A percentile compares a stretch with the other conserved stretches of the same genome.
phyloP scores from a whole-genome alignment of 53 echinoderm and acorn worm genomes.

The Hippasteria phrygiana region DNA sequence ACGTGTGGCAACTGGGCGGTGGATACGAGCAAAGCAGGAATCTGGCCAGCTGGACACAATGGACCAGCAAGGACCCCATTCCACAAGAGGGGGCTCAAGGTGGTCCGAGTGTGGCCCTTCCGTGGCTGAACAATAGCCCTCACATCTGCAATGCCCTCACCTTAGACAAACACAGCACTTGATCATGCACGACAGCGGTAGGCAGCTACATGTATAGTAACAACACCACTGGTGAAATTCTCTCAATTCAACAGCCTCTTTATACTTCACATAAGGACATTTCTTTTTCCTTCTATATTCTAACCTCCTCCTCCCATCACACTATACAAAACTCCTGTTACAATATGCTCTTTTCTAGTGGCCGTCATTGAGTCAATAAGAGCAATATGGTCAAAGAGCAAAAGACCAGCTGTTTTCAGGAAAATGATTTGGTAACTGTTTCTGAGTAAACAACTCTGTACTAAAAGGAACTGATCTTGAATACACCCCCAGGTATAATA shows the following conservation, averaged over 20 bases:
- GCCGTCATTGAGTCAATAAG: conserved; percentile 12
- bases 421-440: background rate
- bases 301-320: background rate
- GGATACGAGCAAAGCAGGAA: too few relatives aligned
- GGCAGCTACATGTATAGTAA: background rate
- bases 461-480: background rate
- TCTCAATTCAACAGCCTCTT: conserved; percentile 1
- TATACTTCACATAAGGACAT: background rate
- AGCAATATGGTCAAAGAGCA: conserved; percentile 15
- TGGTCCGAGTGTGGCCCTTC: background rate
- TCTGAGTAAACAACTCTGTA: background rate
- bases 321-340: background rate
- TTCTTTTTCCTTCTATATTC: background rate
- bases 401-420: background rate
- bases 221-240: background rate
- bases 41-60: conserved; percentile 23
- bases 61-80: conserved; percentile 30
- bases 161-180: conserved; percentile 45
- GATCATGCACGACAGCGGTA: background rate
- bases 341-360: conserved; percentile 38
- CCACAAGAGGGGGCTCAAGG: conserved; percentile 18
- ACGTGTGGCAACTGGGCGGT: too few relatives aligned
- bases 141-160: conserved; percentile 30
- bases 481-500: background rate
- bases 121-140: background rate